Base-by-base conservation (phyloP, 2,797 vertebrate species). In the Micropoecilia bifurca region DNA sequence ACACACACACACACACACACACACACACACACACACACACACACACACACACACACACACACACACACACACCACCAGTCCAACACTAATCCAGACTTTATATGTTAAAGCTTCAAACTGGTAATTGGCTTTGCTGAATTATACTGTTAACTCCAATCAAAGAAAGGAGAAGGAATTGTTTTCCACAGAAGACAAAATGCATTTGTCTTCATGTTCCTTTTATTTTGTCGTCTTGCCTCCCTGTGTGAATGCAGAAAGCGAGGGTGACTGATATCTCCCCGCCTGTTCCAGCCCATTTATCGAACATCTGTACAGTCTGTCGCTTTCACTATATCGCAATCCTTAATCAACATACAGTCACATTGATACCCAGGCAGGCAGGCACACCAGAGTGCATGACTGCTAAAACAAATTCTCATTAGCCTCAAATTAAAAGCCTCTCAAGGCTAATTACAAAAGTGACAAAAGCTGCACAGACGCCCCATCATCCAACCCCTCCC, bases 281-380 rank as follows among this genome's bases (percentile, higher is more conserved):
- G 83, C 76, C 85, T 83, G 92, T 95, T 94, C 91, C 88, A 92
- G 91, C 84, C 91, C 93, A 92, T 95, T 94, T 95, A 94, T 95
- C 91, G 89, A 95, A 91, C 91, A 93, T 93, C 91, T 92, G 93
- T 90, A 93, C 89, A 90, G 84, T 89, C 90, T 93, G 92, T 92
- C 86, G 74, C 86, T 85, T 88, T 84, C 81, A 78, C 83, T 90
- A 83, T 69, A 88, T 91, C 87, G 90, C 87, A 78, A 55, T 55
- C 87, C 81, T 90, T 85, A 90, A 91, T 90, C 91, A 75, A 87
- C 79, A 73, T 78, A 74, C 87, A 72, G 79, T 55, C 79, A 28
- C 76, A 68, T 68, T 75, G 50, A 47, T 46, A 18, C 50, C 45
- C 74, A 76, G 71, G 39, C 59, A 41, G 45, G 7, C 75, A 13